These are phyloP conservation scores for Halictus ligatus DNA, from an alignment of 2,888 invertebrate genomes.

Conservation along the genomic window DNA sequence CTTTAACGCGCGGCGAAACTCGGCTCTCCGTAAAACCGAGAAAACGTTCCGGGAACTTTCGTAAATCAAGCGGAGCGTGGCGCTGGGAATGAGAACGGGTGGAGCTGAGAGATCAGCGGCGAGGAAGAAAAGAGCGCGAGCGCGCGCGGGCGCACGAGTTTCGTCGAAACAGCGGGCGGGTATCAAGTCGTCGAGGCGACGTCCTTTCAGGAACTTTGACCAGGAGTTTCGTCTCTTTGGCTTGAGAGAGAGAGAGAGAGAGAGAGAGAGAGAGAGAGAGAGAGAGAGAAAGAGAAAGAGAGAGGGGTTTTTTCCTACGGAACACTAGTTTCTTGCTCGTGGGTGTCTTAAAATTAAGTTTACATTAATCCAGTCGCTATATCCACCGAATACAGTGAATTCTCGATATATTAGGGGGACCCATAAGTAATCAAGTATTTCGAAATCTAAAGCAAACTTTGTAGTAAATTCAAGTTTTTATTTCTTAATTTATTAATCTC, in stretches of 20 bases:
- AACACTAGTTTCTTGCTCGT: background rate
- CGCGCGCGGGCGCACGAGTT: background rate
- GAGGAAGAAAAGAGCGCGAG: background rate
- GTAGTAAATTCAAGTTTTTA: no score
- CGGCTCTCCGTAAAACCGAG: slow-evolving; percentile 27
- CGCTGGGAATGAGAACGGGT: slow-evolving; percentile 11
- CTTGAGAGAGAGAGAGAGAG: background rate
- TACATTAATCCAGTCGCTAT: background rate
- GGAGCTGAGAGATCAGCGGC: background rate
- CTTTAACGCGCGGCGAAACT: slow-evolving; percentile 1
- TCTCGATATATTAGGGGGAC: no score
- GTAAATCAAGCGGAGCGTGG: slow-evolving; percentile 53
- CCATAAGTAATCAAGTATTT: no score
- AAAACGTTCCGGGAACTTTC: slow-evolving; percentile 48
- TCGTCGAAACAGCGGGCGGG: background rate
- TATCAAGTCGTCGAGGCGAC: slow-evolving; percentile 5
- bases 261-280: background rate
- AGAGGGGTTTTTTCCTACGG: background rate
- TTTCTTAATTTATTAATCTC: no score
- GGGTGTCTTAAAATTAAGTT: background rate
- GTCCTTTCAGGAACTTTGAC: background rate
- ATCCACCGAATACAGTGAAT: no score
- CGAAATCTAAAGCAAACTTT: no score
- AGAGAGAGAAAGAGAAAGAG: background rate
- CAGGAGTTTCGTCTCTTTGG: background rate